Evolutionary conservation across 2,888 invertebrate genomes (phyloP).

Genomic region (Molorchus minor): DNA sequence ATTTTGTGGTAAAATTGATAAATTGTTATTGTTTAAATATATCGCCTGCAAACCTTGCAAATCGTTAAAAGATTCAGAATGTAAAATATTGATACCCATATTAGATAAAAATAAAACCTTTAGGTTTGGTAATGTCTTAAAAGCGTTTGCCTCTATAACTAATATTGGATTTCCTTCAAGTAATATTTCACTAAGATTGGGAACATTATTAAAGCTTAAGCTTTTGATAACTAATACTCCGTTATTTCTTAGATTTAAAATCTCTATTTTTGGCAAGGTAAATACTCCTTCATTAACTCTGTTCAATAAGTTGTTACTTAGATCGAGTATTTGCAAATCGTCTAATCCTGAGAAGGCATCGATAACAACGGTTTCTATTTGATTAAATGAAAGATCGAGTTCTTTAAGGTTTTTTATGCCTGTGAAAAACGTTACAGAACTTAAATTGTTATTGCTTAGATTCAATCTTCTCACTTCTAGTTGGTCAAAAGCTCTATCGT

Average conservation of each 20-base stretch:
- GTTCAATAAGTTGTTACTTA: constrained; percentile 24
- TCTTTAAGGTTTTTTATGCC: background rate
- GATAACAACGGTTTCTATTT: constrained; percentile 6
- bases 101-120: constrained; percentile 14
- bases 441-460: constrained; percentile 23
- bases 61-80: constrained; percentile 24
- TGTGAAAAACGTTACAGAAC: constrained; percentile 13
- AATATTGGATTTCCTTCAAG: constrained; percentile 25
- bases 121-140: constrained; percentile 19
- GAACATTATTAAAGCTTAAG: constrained; percentile 18
- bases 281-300: constrained; percentile 18
- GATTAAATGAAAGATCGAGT: constrained; percentile 33
- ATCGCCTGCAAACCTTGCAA: constrained; percentile 15
- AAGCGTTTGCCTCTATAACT: constrained; percentile 27
- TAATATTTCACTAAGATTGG: constrained; percentile 21
- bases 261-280: constrained; percentile 12
- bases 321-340: constrained; percentile 19
- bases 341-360: constrained; percentile 11
- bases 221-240: constrained; percentile 15
- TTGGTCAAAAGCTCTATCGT: constrained; percentile 10
- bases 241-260: constrained; percentile 25
- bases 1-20: constrained; percentile 4
- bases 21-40: constrained; percentile 27
- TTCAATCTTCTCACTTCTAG: constrained; percentile 23
- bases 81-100: constrained; percentile 19